Base-by-base conservation (phyloP, 2,113 vertebrate species). In the Piprites chloris region DNA sequence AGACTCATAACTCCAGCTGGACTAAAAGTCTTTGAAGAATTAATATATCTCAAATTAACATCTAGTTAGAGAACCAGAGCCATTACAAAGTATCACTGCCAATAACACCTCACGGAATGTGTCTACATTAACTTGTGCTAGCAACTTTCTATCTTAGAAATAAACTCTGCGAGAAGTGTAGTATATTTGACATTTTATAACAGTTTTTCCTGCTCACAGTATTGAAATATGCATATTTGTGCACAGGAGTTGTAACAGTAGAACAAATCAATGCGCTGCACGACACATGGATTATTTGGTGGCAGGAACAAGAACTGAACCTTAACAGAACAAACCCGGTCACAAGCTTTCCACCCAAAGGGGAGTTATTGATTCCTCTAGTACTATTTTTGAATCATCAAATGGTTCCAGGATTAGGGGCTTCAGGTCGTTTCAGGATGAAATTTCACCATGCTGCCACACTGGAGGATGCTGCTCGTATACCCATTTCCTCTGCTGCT, bases 1-100 rank as follows among this genome's bases (percentile, higher is more conserved):
- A 93, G 61, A 32, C 69, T 91, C 35, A 21, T 75, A 91, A 91
- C 61, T 94, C 84, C 95, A 95, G 94, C 84, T 94, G 74, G 89
- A 92, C 86, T 73, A 81, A 68, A 89, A 91, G 75, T 41, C 79
- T 90, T 89, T 87, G 77, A 95, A 86, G 71, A 89, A 93, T 53
- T 26, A 90, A 59, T 76, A 37, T 41, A 74, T 67, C 61, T 90
- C 87, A 84, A 94, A 91, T 90, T 93, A 94, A 87, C 76, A 88
- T 75, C 50, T 81, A 77, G 61, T 84, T 85, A 81, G 65, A 13
- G 19, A 86, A 68, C 72, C 52, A 88, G 79, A 71, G 80, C 47
- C 68, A 68, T 88, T 90, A 86, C 56, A 78, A 80, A 5, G 5
- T 76, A 84, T 78, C 82, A 81, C 65, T 94, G 93, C 90, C 96